phyloP scores from a whole-genome alignment of 2,888 invertebrate genomes.

The Thymelicus acteon region DNA sequence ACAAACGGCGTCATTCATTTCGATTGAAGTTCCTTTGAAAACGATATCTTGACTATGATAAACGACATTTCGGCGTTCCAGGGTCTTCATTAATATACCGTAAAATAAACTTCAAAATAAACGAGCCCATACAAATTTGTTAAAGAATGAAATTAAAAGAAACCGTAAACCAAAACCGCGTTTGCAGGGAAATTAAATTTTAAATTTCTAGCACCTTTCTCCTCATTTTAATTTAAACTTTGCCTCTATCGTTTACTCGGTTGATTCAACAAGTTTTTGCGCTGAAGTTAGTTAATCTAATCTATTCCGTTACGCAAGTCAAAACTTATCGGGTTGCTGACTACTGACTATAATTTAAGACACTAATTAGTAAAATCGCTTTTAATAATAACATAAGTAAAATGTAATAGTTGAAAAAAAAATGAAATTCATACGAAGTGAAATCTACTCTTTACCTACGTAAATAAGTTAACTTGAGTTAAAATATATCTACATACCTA shows the following conservation, averaged over 20 bases:
- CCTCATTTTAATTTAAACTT: conserved; percentile 35
- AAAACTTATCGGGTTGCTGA: neutral
- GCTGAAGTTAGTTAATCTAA: conserved; percentile 21
- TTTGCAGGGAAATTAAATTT: conserved; percentile 27
- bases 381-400: too few species aligned
- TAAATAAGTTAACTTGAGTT: too few species aligned
- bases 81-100: conserved; percentile 6
- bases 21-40: conserved; percentile 8
- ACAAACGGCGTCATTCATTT: conserved; percentile 10
- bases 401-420: too few species aligned
- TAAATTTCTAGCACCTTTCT: conserved; percentile 27
- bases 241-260: conserved; percentile 10
- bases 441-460: too few species aligned
- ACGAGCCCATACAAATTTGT: conserved; percentile 1
- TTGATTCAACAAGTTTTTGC: conserved; percentile 25
- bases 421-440: too few species aligned
- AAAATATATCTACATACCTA: too few species aligned
- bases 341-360: too few species aligned
- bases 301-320: conserved; percentile 7
- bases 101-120: conserved; percentile 10
- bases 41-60: conserved; percentile 21
- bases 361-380: too few species aligned
- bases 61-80: neutral
- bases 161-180: conserved; percentile 16
- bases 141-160: conserved; percentile 30